These are phyloP conservation scores for Pollachius pollachius DNA, from an alignment of 2,113 vertebrate species.

Conservation along the genomic window DNA sequence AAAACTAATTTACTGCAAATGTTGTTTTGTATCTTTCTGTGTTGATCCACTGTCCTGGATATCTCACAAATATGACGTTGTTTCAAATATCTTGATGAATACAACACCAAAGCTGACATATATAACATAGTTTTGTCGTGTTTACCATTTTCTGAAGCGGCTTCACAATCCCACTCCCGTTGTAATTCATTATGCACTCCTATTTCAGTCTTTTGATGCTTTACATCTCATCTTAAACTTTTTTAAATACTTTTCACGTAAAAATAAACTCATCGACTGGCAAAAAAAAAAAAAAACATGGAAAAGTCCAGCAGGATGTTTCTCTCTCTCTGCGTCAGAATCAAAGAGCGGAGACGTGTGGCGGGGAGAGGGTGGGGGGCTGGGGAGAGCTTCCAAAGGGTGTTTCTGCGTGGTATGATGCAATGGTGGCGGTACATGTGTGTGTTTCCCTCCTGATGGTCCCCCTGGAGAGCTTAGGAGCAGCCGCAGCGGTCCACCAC, in stretches of 20 bases:
- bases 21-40: conserved; percentile 48
- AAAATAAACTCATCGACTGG: conserved; percentile 64
- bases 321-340: conserved; percentile 51
- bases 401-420: conserved; percentile 50
- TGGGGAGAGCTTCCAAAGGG: conserved; percentile 48
- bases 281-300: conserved; percentile 41
- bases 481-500: conserved; percentile 97
- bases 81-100: conserved; percentile 48
- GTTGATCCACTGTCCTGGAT: conserved; percentile 60
- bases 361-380: conserved; percentile 5
- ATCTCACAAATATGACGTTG: conserved; percentile 61
- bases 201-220: conserved; percentile 59
- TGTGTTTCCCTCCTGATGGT: neutral
- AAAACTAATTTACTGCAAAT: conserved; percentile 52
- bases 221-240: conserved; percentile 60
- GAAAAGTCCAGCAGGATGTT: conserved; percentile 49
- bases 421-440: conserved; percentile 46
- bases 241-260: conserved; percentile 50
- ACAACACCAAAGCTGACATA: conserved; percentile 62
- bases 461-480: conserved; percentile 77
- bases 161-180: conserved; percentile 56
- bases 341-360: conserved; percentile 54
- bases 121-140: conserved; percentile 60
- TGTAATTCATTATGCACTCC: conserved; percentile 61
- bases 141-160: conserved; percentile 59